Evolutionary conservation across 1,140 invertebrate genomes (phyloP).

Genomic region (Caerostris extrusa): DNA sequence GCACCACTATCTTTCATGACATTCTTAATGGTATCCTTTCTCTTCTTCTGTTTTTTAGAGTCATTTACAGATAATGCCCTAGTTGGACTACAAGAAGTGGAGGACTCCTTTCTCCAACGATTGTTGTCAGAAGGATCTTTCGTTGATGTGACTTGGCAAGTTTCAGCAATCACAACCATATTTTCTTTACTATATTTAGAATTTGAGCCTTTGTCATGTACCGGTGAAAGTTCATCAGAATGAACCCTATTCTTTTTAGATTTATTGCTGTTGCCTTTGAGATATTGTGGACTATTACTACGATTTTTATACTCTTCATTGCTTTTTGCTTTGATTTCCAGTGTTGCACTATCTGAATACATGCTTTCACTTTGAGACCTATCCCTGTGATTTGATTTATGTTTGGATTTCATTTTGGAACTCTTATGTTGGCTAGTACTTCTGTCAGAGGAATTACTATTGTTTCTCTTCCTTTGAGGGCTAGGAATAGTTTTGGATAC

Average conservation of each 20-base stretch:
- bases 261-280: background rate
- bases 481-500: background rate
- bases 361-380: slow-evolving; percentile 23
- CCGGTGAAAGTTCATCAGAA: background rate
- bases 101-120: background rate
- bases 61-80: slow-evolving; percentile 4
- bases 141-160: slow-evolving; percentile 32
- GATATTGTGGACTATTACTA: slow-evolving; percentile 35
- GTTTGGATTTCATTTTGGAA: slow-evolving; percentile 25
- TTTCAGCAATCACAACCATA: slow-evolving; percentile 9
- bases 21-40: background rate
- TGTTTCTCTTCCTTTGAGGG: background rate
- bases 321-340: background rate
- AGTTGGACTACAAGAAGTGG: background rate
- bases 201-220: background rate
- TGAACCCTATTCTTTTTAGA: background rate
- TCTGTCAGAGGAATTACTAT: background rate
- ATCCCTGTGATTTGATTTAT: background rate
- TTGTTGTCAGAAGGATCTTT: background rate
- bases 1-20: background rate
- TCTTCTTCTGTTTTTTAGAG: slow-evolving; percentile 46
- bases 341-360: background rate
- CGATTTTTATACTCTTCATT: background rate
- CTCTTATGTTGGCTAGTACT: slow-evolving; percentile 2
- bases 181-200: background rate